Evolutionary conservation across 2,888 invertebrate genomes (phyloP), one percentile per base, ranked within the genome.

Genomic region (Leptopterna dolabrata): DNA sequence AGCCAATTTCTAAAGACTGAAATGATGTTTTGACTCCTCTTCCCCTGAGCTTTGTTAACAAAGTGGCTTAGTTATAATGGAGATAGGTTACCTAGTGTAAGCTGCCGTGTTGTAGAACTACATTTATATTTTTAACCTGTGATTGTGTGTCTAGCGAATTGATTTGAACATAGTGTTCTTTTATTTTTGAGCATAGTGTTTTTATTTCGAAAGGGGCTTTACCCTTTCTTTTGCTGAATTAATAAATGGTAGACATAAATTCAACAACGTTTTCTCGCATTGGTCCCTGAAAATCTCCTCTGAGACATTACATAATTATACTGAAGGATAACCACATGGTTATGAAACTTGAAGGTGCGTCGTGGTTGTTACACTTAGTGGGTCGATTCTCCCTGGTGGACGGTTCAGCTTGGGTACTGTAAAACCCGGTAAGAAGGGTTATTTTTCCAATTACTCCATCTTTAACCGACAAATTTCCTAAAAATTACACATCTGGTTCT

Each of bases 1-100:
- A 78, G 78, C 78, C 78, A 78, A 78, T 78, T 78, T 78, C 45
- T 78, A 78, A 78, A 78, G 78, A 78, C 78, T 78, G 78, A 78
- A 78, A 78, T 78, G 41, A 78, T 41, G n/a, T 73, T 73, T 63
- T 24, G 63, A 63, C 63, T 63, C 63, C 63, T 27, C 24, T 24
- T 63, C 63, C 63, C 63, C 63, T 27, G 7, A 24, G 63, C 63
- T 63, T 63, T 63, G 63, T 63, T 19, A 63, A 63, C 24, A 27
- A 63, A 63, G 63, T 63, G 63, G 63, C 63, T 19, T 63, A 63
- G 63, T 19, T 63, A 24, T 63, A 63, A 63, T 24, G 24, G 63
- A 36, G 36, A n/a, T 36, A 36, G 36, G 36, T 36, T 36, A 36
- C 36, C 36, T 47, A 47, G 47, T 47, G 47, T 47, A 47, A 47